A percentile compares a stretch with the other conserved stretches of the same genome.
Conservation (phyloP, 2,113 vertebrate species). For the Daubentonia madagascariensis region DNA sequence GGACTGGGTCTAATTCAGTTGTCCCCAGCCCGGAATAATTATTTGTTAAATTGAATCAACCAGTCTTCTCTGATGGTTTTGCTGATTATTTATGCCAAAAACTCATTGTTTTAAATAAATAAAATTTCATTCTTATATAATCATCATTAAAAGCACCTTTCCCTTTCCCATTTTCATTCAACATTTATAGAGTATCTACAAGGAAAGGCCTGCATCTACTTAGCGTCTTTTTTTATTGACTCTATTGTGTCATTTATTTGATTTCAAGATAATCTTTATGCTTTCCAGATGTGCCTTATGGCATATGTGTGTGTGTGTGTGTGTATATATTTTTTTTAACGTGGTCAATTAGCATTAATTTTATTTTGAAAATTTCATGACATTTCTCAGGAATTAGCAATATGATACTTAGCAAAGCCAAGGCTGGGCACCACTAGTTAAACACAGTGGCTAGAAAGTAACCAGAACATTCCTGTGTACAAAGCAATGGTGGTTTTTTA, state of each 20-base stretch:
- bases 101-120: slow-evolving; percentile 12
- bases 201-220: neutral
- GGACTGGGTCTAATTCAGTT: neutral
- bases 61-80: neutral
- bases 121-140: neutral
- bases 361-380: slow-evolving; percentile 13
- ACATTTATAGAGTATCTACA: neutral
- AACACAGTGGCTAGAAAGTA: neutral
- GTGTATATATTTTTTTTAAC: neutral
- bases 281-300: neutral
- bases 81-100: neutral
- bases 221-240: neutral
- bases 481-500: neutral
- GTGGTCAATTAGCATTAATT: neutral
- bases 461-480: neutral
- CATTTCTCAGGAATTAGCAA: neutral
- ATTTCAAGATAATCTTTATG: slow-evolving; percentile 6
- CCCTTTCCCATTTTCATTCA: neutral
- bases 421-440: neutral
- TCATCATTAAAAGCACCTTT: neutral
- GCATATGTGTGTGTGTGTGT: no score
- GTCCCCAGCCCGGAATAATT: neutral
- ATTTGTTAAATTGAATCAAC: neutral
- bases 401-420: neutral
- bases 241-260: neutral